These are phyloP conservation scores for Crocidura indochinensis DNA, from an alignment of 2,797 vertebrate genomes.

Conservation along the genomic window DNA sequence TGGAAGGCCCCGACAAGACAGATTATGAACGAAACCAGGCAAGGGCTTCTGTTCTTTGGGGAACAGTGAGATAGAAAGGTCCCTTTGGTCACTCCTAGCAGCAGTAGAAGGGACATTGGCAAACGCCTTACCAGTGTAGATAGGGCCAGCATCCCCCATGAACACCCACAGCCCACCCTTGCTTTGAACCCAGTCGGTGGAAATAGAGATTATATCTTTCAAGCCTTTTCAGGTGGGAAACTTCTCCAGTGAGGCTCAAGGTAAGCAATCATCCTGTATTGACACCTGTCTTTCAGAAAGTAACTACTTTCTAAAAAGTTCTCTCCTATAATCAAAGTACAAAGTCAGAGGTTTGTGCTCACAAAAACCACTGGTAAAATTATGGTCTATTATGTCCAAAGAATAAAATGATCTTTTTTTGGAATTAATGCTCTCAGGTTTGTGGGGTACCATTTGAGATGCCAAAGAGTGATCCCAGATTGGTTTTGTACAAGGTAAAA, in stretches of 20 bases:
- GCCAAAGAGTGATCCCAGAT: too few relatives aligned
- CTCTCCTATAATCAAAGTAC: slow-evolving; percentile 9
- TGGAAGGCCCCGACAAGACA: background rate
- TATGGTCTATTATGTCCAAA: background rate
- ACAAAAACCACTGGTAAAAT: slow-evolving; percentile 39
- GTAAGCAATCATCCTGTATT: slow-evolving; percentile 14
- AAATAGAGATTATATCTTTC: background rate
- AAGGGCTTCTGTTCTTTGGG: background rate
- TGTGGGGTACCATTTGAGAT: too few relatives aligned
- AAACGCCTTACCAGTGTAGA: too few relatives aligned
- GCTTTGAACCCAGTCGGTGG: background rate
- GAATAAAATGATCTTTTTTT: background rate
- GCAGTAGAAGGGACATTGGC: background rate
- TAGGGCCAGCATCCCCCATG: background rate
- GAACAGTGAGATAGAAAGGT: background rate
- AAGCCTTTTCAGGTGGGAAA: background rate
- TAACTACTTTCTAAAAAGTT: background rate
- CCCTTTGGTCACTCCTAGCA: background rate
- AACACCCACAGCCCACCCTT: background rate
- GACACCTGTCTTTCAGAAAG: slow-evolving; percentile 21
- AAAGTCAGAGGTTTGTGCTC: slow-evolving; percentile 8
- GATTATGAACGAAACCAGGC: background rate
- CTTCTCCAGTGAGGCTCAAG: background rate
- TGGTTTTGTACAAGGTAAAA: too few relatives aligned
- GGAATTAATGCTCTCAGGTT: too few relatives aligned